These are phyloP conservation scores for Salmo trutta DNA, from an alignment of 2,797 vertebrate genomes.

Conservation along the genomic window DNA sequence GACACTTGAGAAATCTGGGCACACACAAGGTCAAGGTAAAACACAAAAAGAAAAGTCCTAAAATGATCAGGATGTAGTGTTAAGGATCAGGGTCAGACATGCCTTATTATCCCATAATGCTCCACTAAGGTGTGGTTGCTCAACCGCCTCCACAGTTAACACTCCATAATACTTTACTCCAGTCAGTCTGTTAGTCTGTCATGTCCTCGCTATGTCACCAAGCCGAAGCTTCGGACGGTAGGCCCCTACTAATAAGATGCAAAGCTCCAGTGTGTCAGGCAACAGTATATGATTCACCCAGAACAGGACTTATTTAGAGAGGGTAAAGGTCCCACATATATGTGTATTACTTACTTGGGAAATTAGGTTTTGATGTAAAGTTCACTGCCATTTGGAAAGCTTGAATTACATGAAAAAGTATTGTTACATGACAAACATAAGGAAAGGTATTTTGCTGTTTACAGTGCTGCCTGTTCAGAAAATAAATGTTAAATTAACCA, in stretches of 20 bases:
- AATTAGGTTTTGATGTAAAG: neutral
- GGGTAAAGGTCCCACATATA: neutral
- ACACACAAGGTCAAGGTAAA: neutral
- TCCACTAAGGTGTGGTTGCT: neutral
- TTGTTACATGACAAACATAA: neutral
- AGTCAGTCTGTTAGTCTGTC: neutral
- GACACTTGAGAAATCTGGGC: neutral
- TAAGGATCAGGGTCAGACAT: neutral
- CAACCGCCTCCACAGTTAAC: neutral
- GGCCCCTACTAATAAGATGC: neutral
- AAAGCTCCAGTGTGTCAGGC: neutral
- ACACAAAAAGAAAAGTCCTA: neutral
- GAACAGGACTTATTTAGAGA: neutral
- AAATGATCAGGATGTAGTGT: neutral
- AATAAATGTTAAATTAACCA: neutral
- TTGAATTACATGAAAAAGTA: neutral
- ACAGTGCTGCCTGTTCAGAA: neutral
- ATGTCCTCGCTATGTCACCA: neutral
- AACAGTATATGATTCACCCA: neutral
- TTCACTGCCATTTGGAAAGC: too few relatives aligned
- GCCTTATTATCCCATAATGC: neutral
- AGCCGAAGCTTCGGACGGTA: neutral
- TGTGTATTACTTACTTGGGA: neutral
- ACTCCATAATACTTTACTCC: neutral
- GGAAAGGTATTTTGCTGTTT: neutral